Percentiles rank a stretch among this genome's conserved stretches.
phyloP scores from a whole-genome alignment of 2,113 vertebrate genomes.

The Mohoua ochrocephala region DNA sequence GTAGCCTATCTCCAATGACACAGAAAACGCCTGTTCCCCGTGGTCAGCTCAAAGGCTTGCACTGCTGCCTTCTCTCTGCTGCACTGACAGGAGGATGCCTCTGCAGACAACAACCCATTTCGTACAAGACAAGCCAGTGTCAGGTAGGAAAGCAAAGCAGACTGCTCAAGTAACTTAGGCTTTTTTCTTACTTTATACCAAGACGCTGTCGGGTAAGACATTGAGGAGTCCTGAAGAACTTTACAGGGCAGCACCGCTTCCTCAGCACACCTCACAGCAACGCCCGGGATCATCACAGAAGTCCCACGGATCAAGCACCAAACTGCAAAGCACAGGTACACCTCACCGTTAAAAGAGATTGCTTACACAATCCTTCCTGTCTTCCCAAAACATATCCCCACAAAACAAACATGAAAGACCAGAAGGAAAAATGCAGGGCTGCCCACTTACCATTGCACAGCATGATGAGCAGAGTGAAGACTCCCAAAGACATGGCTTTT shows the following conservation, averaged over 20 bases:
- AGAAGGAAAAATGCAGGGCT: neutral
- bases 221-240: constrained; percentile 3
- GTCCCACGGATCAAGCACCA: constrained; percentile 22
- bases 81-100: neutral
- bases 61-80: neutral
- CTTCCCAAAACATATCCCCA: neutral
- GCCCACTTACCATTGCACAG: constrained; percentile 64
- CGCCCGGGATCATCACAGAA: neutral
- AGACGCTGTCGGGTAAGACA: neutral
- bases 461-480: constrained; percentile 13
- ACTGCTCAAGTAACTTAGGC: neutral
- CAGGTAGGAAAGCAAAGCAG: neutral
- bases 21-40: accelerated
- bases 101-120: neutral
- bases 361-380: neutral
- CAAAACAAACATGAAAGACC: neutral
- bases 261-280: constrained; percentile 65
- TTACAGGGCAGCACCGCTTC: constrained; percentile 68
- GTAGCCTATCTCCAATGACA: neutral
- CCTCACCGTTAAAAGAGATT: neutral
- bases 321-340: constrained; percentile 58
- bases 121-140: neutral
- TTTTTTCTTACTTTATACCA: constrained; percentile 72
- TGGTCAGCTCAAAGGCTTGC: neutral
- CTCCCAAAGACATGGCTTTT: neutral